phyloP scores from a whole-genome alignment of 2,797 vertebrate species.

The Hirundo rustica region DNA sequence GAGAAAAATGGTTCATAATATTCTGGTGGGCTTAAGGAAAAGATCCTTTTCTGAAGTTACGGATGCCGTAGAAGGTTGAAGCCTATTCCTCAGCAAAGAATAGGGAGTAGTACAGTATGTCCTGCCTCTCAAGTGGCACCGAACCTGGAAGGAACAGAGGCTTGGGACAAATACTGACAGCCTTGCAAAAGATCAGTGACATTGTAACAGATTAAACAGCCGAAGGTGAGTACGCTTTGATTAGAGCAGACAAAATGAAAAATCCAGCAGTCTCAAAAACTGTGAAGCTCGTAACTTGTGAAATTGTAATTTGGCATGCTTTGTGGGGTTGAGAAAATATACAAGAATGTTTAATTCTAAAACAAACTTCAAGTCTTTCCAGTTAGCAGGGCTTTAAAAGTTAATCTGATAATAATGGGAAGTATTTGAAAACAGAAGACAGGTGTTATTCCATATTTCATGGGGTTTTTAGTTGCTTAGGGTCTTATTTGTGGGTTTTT shows the following conservation, averaged over 20 bases:
- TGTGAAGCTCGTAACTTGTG: accelerated
- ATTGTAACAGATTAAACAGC: background rate
- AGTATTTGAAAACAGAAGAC: background rate
- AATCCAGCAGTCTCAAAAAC: background rate
- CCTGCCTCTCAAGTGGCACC: background rate
- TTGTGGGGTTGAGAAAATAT: background rate
- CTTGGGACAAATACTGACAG: background rate
- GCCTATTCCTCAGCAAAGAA: background rate
- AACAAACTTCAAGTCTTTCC: background rate
- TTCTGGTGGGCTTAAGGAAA: background rate
- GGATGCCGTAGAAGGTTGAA: background rate
- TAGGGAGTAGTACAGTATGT: background rate
- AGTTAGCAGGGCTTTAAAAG: background rate
- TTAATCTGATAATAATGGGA: background rate
- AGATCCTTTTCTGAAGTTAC: background rate
- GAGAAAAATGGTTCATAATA: background rate
- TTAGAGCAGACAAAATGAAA: background rate
- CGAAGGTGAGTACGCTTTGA: background rate
- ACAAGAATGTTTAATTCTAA: background rate
- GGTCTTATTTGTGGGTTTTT: background rate
- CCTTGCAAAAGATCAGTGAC: background rate
- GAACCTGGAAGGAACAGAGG: background rate
- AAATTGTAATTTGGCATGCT: background rate
- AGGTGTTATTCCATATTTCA: background rate
- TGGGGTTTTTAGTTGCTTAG: background rate